Evolutionary conservation across 2,888 invertebrate species (phyloP).

Genomic region (Drosophila anceps): DNA sequence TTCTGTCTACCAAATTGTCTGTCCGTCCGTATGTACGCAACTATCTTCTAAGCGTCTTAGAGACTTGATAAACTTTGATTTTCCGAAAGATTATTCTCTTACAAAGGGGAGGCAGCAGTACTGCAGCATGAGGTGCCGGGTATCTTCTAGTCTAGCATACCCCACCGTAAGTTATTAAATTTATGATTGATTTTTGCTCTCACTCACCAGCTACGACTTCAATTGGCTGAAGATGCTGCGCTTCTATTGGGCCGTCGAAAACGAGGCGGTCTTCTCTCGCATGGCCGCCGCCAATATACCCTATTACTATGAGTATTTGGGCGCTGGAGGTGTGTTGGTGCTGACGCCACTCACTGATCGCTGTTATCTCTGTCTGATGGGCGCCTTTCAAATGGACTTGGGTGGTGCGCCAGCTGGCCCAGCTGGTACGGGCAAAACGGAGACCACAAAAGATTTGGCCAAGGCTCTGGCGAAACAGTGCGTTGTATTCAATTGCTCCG

Average conservation of each 20-base stretch:
- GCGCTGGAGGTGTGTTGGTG: slow-evolving; percentile 93
- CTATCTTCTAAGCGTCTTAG: too few relatives aligned
- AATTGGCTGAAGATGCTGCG: slow-evolving; percentile 96
- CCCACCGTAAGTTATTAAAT: too few relatives aligned
- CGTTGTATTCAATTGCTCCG: slow-evolving; percentile 96
- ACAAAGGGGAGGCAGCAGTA: too few relatives aligned
- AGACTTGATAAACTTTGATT: too few relatives aligned
- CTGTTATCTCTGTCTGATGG: slow-evolving; percentile 95
- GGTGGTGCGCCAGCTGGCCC: slow-evolving; percentile 96
- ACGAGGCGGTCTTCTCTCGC: slow-evolving; percentile 91
- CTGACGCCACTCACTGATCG: slow-evolving; percentile 95
- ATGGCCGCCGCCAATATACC: slow-evolving; percentile 94
- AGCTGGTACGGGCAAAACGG: slow-evolving; percentile 95
- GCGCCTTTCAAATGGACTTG: slow-evolving; percentile 93
- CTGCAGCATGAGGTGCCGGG: background rate
- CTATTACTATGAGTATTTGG: slow-evolving; percentile 96
- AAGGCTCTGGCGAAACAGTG: slow-evolving; percentile 95
- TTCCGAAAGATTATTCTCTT: too few relatives aligned
- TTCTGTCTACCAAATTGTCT: too few relatives aligned
- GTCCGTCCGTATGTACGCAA: too few relatives aligned
- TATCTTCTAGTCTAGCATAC: slow-evolving; percentile 83
- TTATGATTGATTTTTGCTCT: background rate
- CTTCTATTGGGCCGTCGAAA: slow-evolving; percentile 93
- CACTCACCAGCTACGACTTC: slow-evolving; percentile 88
- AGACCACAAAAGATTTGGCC: slow-evolving; percentile 95